Evolutionary conservation across 2,888 invertebrate species (phyloP), one percentile per base, ranked within the genome.

Genomic region (Himalopsyche kuldschensis): DNA sequence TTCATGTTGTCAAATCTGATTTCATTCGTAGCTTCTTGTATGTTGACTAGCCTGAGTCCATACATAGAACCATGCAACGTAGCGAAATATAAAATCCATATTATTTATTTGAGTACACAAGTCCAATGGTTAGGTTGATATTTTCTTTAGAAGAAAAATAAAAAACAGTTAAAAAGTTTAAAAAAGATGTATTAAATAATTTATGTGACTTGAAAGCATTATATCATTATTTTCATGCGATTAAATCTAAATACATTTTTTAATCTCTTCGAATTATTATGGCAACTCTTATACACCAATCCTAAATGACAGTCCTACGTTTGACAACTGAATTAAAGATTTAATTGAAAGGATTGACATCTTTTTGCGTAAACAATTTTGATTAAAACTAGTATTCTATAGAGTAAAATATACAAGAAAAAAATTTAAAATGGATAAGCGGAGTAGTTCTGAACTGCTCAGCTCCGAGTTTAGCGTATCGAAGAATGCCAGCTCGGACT

Each of bases 401-500:
- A 27, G 35, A 24, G 2, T 24, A 20, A 76, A n/a, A 35, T 76
- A 32, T 20, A 35, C 17, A 76, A n/a, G 15, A 10, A 1, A 32
- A 15, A 76, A 17, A 6, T 24, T 35, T 15, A 30, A 10, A 30
- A 79, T 94, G 94, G 94, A 94, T 88, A 95, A 94, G 89, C 92
- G 93, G 87, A 93, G 93, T 87, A 95, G 94, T 89, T 91, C 94
- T 3, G 95, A 95, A 88, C 89, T 95, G 86, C 88, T 94, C 85
- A 94, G 92, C 88, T 91, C 94, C 85, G 95, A 95, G 86, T 93
- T 92, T 88, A 93, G 92, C 76, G 90, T 93, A 87, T 94, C 94
- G 11, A 95, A 96, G 91, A 95, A 95, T 90, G 94, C 95, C 79
- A 95, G 95, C 89, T 94, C 95, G 79, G 96, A 96, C 90, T 96